Percentiles rank a stretch among this genome's conserved stretches.
Evolutionary conservation across 2,797 vertebrate species (phyloP).

Genomic region (Orestias chungarensis): DNA sequence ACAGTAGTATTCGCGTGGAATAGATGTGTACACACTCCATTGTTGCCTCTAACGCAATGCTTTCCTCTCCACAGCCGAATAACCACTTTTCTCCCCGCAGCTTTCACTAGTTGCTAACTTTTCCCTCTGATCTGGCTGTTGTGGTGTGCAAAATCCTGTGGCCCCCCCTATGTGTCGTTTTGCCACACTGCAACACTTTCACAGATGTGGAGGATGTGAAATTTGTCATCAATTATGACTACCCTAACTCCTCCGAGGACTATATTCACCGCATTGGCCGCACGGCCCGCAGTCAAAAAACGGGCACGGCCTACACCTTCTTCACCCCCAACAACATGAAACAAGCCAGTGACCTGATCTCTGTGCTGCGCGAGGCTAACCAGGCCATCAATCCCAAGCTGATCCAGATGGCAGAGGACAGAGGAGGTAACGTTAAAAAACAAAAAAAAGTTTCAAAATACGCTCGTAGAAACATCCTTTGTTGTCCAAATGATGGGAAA

Average conservation of each 20-base stretch:
- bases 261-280: conserved; percentile 99
- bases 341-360: conserved; percentile 96
- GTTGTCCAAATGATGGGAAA: too few species aligned
- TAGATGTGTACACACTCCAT: conserved; percentile 60
- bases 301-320: conserved; percentile 99
- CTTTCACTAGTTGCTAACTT: conserved; percentile 86
- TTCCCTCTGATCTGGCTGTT: conserved; percentile 96
- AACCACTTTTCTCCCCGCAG: conserved; percentile 73
- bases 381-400: conserved; percentile 98
- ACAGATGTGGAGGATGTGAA: conserved; percentile 99
- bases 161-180: conserved; percentile 84
- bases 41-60: conserved; percentile 73
- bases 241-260: conserved; percentile 99
- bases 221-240: conserved; percentile 99
- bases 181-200: conserved; percentile 99
- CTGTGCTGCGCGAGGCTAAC: conserved; percentile 98
- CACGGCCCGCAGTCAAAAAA: conserved; percentile 98
- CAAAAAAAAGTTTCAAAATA: not conserved
- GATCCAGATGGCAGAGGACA: conserved; percentile 94
- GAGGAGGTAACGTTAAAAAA: conserved; percentile 86
- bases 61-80: conserved; percentile 72
- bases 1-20: conserved; percentile 88
- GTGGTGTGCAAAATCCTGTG: conserved; percentile 98
- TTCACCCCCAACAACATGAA: conserved; percentile 99
- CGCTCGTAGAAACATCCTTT: too few species aligned